phyloP scores from a whole-genome alignment of 2,797 vertebrate species.

The Anisognathus igniventris region DNA sequence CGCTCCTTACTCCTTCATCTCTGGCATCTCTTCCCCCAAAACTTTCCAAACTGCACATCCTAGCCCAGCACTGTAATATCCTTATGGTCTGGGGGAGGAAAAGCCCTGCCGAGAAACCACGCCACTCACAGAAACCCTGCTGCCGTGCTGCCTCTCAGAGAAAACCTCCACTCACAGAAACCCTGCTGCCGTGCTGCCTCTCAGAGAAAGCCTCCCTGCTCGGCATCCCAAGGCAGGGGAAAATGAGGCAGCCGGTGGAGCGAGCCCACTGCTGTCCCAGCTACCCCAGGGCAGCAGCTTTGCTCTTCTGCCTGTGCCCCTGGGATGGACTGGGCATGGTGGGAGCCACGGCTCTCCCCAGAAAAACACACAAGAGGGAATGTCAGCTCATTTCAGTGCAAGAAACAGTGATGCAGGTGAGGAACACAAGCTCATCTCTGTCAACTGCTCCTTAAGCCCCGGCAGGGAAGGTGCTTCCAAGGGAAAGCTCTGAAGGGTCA shows the following conservation, averaged over 20 bases:
- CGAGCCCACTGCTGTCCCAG: rapidly evolving
- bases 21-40: not conserved
- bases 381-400: not conserved
- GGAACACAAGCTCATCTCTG: not conserved
- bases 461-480: not conserved
- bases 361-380: rapidly evolving
- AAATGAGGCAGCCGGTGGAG: not conserved
- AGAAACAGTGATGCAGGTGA: not conserved
- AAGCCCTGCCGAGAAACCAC: not conserved
- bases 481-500: not conserved
- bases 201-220: not conserved
- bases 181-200: not conserved
- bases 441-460: not conserved
- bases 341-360: not conserved
- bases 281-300: not conserved
- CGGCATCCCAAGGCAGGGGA: not conserved
- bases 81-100: rapidly evolving
- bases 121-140: rapidly evolving
- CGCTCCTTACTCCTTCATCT: not conserved
- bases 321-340: rapidly evolving
- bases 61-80: rapidly evolving
- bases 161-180: rapidly evolving
- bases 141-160: rapidly evolving
- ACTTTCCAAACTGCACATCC: not conserved
- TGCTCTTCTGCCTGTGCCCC: too few species aligned